Percentiles rank a stretch among this genome's conserved stretches.
Conservation (phyloP, 2,888 invertebrate species). For the Melinopterus prodromus region DNA sequence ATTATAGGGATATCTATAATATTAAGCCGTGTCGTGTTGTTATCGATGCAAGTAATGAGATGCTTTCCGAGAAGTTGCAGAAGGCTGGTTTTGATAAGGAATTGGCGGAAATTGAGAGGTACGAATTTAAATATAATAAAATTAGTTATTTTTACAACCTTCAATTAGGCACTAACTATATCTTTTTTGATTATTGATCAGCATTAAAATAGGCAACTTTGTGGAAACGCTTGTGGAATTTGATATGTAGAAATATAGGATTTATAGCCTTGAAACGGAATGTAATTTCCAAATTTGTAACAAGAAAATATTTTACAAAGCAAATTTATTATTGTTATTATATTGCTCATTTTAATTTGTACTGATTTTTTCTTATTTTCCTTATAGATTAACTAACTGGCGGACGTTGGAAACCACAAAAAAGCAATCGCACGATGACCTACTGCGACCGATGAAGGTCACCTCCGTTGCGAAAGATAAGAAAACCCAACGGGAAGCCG, state of each 20-base stretch:
- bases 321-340: not conserved
- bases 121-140: not conserved
- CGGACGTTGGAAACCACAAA: not conserved
- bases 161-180: too few relatives aligned
- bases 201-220: too few relatives aligned
- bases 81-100: constrained; percentile 8
- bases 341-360: constrained; percentile 24
- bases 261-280: too few relatives aligned
- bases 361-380: not conserved
- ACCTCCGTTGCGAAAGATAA: not conserved
- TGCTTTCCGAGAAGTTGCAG: not conserved
- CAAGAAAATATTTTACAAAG: not conserved
- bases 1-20: not conserved
- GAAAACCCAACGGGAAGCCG: not conserved
- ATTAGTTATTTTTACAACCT: not conserved
- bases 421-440: not conserved
- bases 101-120: constrained; percentile 29
- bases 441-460: not conserved
- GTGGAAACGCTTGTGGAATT: too few relatives aligned
- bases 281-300: too few relatives aligned
- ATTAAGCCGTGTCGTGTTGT: constrained; percentile 25
- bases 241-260: too few relatives aligned
- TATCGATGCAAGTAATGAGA: not conserved
- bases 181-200: too few relatives aligned
- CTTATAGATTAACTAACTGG: not conserved